Evolutionary conservation across 2,888 invertebrate species (phyloP).

Genomic region (Empis stercorea): DNA sequence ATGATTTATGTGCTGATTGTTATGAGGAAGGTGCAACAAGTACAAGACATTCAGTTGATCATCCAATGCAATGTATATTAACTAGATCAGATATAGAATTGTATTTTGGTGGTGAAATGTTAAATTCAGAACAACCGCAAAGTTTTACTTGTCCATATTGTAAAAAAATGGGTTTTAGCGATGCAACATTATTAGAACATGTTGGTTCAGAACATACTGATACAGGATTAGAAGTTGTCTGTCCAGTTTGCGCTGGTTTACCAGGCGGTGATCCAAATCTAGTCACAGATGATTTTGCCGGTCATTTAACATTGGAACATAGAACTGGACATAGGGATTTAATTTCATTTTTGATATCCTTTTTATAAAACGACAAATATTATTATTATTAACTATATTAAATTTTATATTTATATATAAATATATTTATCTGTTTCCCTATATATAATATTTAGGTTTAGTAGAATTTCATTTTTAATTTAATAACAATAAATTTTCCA

Average conservation of each 20-base stretch:
- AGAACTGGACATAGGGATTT: conserved; percentile 79
- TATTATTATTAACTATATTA: no score
- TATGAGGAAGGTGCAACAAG: conserved; percentile 86
- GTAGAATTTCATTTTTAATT: background rate
- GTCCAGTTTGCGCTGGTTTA: conserved; percentile 93
- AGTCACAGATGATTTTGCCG: conserved; percentile 95
- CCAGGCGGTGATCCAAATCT: conserved; percentile 96
- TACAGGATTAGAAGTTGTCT: conserved; percentile 88
- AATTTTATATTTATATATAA: no score
- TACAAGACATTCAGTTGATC: conserved; percentile 86
- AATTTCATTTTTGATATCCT: conserved; percentile 77
- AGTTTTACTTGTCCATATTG: conserved; percentile 97
- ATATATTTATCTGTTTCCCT: background rate
- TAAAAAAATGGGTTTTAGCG: conserved; percentile 91
- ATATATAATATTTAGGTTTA: background rate
- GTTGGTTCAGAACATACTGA: conserved; percentile 85
- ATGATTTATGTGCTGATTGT: conserved; percentile 94
- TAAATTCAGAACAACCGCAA: conserved; percentile 84
- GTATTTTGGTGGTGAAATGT: conserved; percentile 90
- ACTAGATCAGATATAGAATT: conserved; percentile 93
- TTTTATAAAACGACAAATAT: conserved; percentile 29
- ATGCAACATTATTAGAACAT: conserved; percentile 80
- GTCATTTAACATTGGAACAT: conserved; percentile 91
- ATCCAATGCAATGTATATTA: conserved; percentile 98
- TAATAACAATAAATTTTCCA: conserved; percentile 27